Base-by-base conservation (phyloP, 2,888 invertebrate species). In the Polydrusus cervinus region DNA sequence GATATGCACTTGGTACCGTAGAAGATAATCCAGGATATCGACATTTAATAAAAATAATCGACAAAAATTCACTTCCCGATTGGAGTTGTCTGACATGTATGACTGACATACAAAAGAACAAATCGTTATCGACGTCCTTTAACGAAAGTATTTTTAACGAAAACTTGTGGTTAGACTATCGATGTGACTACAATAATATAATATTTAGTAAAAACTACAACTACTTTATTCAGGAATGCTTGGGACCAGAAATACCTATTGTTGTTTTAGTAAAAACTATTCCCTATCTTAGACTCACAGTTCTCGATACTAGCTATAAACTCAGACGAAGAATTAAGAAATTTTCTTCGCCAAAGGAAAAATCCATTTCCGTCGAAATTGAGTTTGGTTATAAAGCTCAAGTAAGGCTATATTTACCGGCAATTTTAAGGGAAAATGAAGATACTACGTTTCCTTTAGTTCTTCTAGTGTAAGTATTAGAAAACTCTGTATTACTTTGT, bases 1-100 rank as follows among this genome's bases (percentile, higher is more conserved):
- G 95, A 76, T 97, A 95, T 87, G 94, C 94, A 82, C 91, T 95
- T 80, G 95, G 94, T 45, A 94, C 95, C 7, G 93, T 93, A 1
- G 93, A 93, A 80, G 92, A 92, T 62, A 90, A 92, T 79, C 94
- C 97, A 0, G 93, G 94, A 0, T 93, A 94, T 83, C 90, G 95
- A 0, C 97, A 97, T 86, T 88, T 97, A 78, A 96, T 94, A 88
- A 91, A 94, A 84, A 91, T 94, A 2, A 88, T 88, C 74, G 88
- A 89, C 76, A 85, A 86, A 49, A 79, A 78, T 57, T 85, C 87
- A 2, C 85, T 87, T 6, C 85, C 86, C 62, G 87, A 88, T 7
- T 89, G 91, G 83, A 86, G 87, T 71, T 93, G 92, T 83, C 88
- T 92, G 81, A 92, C 92, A 1, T 92, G 92, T 81, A 82, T 84